Evolutionary conservation across 1,140 invertebrate species (phyloP).

Genomic region (Cherax quadricarinatus): DNA sequence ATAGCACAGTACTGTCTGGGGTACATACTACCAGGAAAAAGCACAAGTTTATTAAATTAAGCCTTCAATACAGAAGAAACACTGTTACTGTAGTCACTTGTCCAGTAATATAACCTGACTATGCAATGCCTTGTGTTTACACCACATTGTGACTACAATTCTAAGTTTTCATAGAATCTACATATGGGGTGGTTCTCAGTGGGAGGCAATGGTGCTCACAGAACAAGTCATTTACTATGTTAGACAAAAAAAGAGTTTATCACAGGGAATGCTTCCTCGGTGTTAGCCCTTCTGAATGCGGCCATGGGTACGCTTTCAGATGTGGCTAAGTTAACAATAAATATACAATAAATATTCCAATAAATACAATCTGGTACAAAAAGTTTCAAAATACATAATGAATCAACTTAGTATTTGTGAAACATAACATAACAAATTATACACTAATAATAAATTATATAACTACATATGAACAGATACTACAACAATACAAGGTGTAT

Average conservation of each 20-base stretch:
- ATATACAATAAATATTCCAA: neutral
- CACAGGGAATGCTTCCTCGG: neutral
- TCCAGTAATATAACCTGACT: neutral
- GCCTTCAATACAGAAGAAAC: neutral
- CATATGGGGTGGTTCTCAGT: neutral
- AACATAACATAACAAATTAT: neutral
- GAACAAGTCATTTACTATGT: neutral
- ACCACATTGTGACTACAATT: neutral
- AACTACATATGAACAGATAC: neutral
- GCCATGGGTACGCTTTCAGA: neutral
- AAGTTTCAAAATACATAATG: neutral
- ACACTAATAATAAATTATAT: neutral
- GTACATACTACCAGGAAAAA: neutral
- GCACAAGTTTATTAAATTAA: neutral
- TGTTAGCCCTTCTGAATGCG: neutral
- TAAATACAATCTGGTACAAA: neutral
- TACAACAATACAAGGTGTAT: neutral
- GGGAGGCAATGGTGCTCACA: neutral
- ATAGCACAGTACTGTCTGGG: neutral
- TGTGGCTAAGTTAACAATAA: neutral
- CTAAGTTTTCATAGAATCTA: neutral
- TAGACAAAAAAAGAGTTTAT: neutral
- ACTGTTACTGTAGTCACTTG: neutral
- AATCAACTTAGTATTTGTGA: neutral
- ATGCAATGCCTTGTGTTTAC: neutral